phyloP scores from a whole-genome alignment of 2,797 vertebrate species.

The Megalops cyprinoides region DNA sequence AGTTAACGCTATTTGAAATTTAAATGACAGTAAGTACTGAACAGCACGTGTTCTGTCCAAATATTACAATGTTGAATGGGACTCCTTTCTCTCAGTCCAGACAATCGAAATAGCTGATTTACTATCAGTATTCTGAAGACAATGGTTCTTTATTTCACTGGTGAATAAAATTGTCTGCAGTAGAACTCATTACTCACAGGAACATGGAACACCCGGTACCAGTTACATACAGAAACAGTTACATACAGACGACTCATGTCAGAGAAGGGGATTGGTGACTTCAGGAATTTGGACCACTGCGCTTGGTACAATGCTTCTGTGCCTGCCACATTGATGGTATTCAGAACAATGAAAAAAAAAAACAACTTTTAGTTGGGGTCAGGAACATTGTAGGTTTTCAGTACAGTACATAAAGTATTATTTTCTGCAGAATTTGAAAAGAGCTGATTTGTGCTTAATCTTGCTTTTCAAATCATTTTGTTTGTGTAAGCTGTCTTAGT shows the following conservation, averaged over 20 bases:
- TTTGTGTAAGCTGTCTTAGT: no score
- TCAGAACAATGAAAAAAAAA: no score
- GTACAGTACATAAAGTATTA: no score
- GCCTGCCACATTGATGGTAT: no score
- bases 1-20: neutral
- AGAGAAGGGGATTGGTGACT: neutral
- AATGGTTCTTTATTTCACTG: neutral
- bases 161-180: slow-evolving; percentile 9
- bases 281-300: neutral
- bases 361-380: no score
- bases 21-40: neutral
- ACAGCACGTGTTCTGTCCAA: neutral
- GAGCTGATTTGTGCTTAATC: no score
- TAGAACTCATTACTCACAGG: neutral
- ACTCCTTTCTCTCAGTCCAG: neutral
- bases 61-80: slow-evolving; percentile 6
- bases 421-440: no score
- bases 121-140: neutral
- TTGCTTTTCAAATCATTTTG: no score
- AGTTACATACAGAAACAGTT: neutral
- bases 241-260: neutral
- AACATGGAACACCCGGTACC: neutral
- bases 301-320: no score
- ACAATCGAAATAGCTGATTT: slow-evolving; percentile 9
- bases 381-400: no score